Conservation (phyloP, 1,140 invertebrate species). For the Bombus pyrosoma region DNA sequence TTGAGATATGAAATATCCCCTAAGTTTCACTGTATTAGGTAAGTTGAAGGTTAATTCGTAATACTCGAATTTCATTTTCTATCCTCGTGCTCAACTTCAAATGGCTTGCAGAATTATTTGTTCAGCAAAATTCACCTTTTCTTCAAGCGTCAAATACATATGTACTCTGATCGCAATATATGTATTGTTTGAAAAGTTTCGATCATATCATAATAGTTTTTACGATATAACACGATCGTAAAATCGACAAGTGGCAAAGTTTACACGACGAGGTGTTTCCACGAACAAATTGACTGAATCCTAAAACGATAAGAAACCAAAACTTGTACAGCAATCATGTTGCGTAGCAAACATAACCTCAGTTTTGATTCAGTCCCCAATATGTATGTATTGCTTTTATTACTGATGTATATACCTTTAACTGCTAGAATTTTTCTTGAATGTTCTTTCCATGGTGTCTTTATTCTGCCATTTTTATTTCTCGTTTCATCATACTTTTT, state of each 20-base stretch:
- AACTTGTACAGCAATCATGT: neutral
- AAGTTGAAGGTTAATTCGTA: neutral
- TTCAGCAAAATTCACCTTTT: neutral
- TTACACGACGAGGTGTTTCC: neutral
- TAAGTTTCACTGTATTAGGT: neutral
- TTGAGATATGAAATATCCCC: neutral
- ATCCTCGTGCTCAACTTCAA: neutral
- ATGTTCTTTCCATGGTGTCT: neutral
- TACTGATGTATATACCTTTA: neutral
- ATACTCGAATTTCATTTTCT: neutral
- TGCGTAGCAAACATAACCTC: neutral
- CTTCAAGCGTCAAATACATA: neutral
- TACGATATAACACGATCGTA: neutral
- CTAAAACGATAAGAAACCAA: neutral
- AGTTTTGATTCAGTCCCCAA: neutral
- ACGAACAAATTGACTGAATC: too few species aligned
- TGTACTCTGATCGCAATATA: too few species aligned
- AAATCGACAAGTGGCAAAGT: neutral
- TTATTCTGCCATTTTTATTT: neutral
- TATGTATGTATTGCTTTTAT: neutral
- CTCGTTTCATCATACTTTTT: neutral
- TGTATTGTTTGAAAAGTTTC: neutral
- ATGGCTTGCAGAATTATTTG: neutral
- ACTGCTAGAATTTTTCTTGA: neutral
- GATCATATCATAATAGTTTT: neutral